Conservation (phyloP, 2,113 vertebrate species). For the Varanus komodoensis region DNA sequence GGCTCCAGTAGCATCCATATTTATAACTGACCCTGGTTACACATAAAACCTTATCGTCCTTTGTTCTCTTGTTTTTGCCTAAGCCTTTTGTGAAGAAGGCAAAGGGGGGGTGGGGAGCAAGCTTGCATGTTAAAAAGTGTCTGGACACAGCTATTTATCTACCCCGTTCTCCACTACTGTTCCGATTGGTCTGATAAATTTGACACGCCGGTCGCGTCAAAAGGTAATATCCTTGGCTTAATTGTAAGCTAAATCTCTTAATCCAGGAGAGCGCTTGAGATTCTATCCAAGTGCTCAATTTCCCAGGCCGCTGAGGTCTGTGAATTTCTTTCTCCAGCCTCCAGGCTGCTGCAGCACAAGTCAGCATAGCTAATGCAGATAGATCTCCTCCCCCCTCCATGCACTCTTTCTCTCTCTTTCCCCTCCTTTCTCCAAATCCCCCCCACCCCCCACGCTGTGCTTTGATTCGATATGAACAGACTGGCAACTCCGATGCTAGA, state of each 20-base stretch:
- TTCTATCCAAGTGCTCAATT: constrained; percentile 79
- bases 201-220: constrained; percentile 87
- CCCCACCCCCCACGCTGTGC: constrained; percentile 58
- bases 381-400: constrained; percentile 56
- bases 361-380: constrained; percentile 87
- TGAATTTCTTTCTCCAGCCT: constrained; percentile 83
- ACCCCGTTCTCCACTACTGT: constrained; percentile 72
- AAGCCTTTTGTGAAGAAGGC: background rate
- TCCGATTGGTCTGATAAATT: constrained; percentile 81
- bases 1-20: background rate
- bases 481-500: constrained; percentile 78
- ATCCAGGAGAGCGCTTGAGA: constrained; percentile 90
- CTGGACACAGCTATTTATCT: constrained; percentile 52
- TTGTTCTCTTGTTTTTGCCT: constrained; percentile 48
- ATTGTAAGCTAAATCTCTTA: constrained; percentile 91
- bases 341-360: constrained; percentile 86
- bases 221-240: constrained; percentile 90
- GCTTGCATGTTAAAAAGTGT: constrained; percentile 45
- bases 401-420: constrained; percentile 30
- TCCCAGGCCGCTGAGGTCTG: constrained; percentile 77
- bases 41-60: constrained; percentile 48
- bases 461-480: constrained; percentile 84
- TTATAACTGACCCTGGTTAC: constrained; percentile 39
- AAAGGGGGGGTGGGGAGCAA: background rate
- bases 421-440: constrained; percentile 47